phyloP scores from a whole-genome alignment of 2,113 vertebrate genomes.

The Dasypus novemcinctus region DNA sequence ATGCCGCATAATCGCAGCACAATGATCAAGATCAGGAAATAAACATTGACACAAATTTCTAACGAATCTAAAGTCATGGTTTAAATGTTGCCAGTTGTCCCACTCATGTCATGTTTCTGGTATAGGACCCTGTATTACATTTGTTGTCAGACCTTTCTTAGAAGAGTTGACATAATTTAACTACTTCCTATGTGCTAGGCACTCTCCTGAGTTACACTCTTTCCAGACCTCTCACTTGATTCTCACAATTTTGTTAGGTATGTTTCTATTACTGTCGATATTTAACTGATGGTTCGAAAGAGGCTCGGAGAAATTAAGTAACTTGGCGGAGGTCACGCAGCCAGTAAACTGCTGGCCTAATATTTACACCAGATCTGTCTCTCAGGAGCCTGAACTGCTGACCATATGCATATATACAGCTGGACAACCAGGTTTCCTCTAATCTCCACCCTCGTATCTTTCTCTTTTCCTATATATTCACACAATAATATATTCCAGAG shows the following conservation, averaged over 20 bases:
- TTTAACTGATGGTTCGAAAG: neutral
- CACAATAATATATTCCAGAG: accelerated
- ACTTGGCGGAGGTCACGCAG: neutral
- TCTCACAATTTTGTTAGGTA: neutral
- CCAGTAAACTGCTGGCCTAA: accelerated
- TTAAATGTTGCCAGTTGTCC: accelerated
- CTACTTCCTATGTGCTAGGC: no score
- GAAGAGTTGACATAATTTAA: no score
- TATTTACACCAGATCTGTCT: neutral
- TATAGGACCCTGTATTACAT: neutral
- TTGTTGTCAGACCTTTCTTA: neutral
- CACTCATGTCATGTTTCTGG: no score
- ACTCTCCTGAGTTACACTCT: neutral
- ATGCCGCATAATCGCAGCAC: accelerated
- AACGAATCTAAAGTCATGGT: accelerated
- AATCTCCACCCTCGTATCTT: accelerated
- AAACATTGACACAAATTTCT: accelerated
- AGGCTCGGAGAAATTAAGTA: neutral
- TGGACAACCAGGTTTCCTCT: neutral
- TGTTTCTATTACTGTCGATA: neutral
- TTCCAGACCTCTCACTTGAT: neutral
- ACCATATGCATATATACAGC: accelerated
- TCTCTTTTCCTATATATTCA: neutral
- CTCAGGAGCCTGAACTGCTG: no score
- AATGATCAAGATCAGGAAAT: neutral